Percentiles rank a stretch among this genome's conserved stretches.
These are phyloP conservation scores for Epizoanthus ramosus DNA, from an alignment of 92 coral and sea anemone species.

Conservation along the genomic window DNA sequence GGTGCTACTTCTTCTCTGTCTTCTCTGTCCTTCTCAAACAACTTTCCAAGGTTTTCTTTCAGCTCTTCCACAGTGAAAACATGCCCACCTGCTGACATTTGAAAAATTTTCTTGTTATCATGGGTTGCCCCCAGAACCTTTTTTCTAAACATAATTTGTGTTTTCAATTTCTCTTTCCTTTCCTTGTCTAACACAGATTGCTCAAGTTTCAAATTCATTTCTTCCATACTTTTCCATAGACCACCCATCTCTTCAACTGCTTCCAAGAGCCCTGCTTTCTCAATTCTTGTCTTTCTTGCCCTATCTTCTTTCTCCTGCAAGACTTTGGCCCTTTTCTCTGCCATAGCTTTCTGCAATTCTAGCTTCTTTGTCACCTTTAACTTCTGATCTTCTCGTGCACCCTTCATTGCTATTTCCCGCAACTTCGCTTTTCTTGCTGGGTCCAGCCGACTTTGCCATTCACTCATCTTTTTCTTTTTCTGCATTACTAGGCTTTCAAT, in stretches of 20 bases:
- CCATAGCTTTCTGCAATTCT: constrained; percentile 1
- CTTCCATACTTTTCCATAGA: neutral
- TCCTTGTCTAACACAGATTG: too few relatives aligned
- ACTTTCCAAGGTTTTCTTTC: neutral
- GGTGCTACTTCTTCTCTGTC: constrained; percentile 7
- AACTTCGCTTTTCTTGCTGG: too few relatives aligned
- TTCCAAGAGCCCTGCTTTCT: constrained; percentile 7
- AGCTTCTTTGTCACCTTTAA: neutral
- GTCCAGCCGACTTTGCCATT: too few relatives aligned
- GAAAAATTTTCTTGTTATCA: constrained; percentile 13
- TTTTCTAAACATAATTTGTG: constrained; percentile 3
- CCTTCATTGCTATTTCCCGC: too few relatives aligned
- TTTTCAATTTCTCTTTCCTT: neutral
- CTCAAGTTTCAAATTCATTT: too few relatives aligned
- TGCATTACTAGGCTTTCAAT: too few relatives aligned
- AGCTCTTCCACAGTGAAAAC: neutral
- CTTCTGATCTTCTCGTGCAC: too few relatives aligned
- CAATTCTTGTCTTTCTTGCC: constrained; percentile 1
- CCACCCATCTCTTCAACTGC: constrained; percentile 27
- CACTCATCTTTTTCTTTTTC: too few relatives aligned
- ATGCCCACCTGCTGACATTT: constrained; percentile 7
- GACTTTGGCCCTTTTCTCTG: neutral
- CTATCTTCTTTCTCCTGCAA: neutral
- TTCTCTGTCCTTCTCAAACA: neutral
- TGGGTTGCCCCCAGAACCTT: constrained; percentile 23